These are phyloP conservation scores for Eumeta japonica DNA, from an alignment of 1,140 invertebrate species.

Conservation along the genomic window DNA sequence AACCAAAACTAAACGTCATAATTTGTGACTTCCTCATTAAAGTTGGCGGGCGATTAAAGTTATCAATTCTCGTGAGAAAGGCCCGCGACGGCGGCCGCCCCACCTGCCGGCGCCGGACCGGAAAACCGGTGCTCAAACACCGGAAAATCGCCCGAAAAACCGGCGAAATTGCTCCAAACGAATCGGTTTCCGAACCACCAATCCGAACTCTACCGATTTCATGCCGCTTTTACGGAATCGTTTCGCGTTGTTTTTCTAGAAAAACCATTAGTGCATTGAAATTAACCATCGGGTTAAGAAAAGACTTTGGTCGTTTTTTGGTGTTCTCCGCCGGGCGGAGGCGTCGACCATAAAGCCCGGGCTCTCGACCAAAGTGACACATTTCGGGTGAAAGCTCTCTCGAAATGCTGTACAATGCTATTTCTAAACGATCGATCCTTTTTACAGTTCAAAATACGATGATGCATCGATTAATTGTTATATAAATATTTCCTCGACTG, in stretches of 20 bases:
- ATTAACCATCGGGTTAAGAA: conserved; percentile 22
- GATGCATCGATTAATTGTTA: no score
- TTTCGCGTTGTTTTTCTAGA: conserved; percentile 24
- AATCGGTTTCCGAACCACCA: conserved; percentile 32
- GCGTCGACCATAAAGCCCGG: no score
- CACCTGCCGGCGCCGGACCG: conserved; percentile 43
- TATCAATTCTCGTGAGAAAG: conserved; percentile 46
- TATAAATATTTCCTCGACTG: no score
- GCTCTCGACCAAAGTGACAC: no score
- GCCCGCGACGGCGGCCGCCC: conserved; percentile 10
- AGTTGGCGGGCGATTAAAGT: no score
- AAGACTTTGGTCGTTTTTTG: conserved; percentile 16
- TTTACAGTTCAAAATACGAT: no score
- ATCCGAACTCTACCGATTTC: conserved; percentile 21
- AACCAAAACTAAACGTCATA: conserved; percentile 14
- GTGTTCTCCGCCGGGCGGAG: no score
- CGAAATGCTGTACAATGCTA: no score
- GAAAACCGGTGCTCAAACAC: conserved; percentile 44
- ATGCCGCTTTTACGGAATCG: conserved; percentile 33
- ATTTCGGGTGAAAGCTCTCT: no score
- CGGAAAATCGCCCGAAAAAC: conserved; percentile 52
- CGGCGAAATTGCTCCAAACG: conserved; percentile 42
- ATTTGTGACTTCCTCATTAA: conserved; percentile 30
- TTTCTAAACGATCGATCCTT: no score
- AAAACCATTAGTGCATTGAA: conserved; percentile 39